Base-by-base conservation (phyloP, 2,888 invertebrate genomes). In the Brassicogethes aeneus region DNA sequence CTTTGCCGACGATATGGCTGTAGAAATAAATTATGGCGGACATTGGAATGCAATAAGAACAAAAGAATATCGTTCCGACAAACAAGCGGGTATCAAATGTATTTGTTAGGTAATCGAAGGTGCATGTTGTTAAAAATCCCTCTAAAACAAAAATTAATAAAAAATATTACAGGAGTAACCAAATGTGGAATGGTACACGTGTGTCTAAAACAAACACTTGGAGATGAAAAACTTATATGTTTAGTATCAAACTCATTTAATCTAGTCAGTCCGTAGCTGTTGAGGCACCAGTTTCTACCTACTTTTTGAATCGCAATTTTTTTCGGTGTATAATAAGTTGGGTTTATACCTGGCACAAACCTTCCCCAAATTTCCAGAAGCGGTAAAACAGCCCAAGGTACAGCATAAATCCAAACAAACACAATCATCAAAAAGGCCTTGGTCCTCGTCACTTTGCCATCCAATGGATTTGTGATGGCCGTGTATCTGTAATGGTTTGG, bases 61-160 rank as follows among this genome's bases (percentile, higher is more conserved):
- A 86, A 32, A 73, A 66, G 64, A 90, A 90, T 47, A 91, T 85
- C 12, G 77, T 74, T 0, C 68, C 81, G 7, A 86, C 85, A 61
- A 89, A 90, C 42, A 85, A 71, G 51, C 80, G 81, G 13, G 80
- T 89, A 55, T 87, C 85, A 54, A 85, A 82, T 23, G 84, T 81
- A 45, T 85, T 80, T 8, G 82, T 82, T 43, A 91, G 69, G 59
- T 86, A 91, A 65, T 90, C 90, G 53, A 90, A 88, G 2, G 80
- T 71, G 62, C 89, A 90, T 1, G 86, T 84, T 5, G 91, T 92
- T 50, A 92, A 70, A 60, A 83, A 91, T n/a, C 92, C 92, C 77
- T 92, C 92, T 82, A 77, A 51, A 66, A 74, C 45, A 55, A 60
- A 23, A 32, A 32, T 10, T 23, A 23, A 7, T 23, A 23, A 10